These are phyloP conservation scores for Triplophysa siluroides DNA, from an alignment of 2,113 vertebrate species.

Conservation along the genomic window DNA sequence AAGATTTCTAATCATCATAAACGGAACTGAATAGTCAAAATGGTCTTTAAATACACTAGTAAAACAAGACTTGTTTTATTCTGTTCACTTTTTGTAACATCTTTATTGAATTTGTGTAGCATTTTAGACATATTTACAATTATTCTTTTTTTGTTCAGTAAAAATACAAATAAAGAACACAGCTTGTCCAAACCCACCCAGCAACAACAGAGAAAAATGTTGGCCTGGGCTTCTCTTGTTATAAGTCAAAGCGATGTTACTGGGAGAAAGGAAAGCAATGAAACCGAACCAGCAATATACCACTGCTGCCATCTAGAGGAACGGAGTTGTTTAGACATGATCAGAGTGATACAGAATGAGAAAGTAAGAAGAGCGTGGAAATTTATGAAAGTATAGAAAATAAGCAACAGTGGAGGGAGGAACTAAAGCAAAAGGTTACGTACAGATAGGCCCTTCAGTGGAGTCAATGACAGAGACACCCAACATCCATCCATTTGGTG, in stretches of 20 bases:
- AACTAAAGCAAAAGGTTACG: neutral
- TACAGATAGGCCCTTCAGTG: neutral
- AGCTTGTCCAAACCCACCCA: constrained; percentile 66
- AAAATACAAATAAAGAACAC: constrained; percentile 83
- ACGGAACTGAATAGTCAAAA: no score
- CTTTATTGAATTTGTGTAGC: constrained; percentile 78
- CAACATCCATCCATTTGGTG: neutral
- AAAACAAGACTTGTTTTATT: constrained; percentile 29
- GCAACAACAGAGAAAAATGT: constrained; percentile 56
- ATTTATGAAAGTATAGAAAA: neutral
- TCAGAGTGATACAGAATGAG: neutral
- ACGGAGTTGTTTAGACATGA: constrained; percentile 14
- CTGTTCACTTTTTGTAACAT: constrained; percentile 71
- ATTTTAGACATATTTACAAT: constrained; percentile 81
- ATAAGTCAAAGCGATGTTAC: constrained; percentile 51
- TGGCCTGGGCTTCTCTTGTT: constrained; percentile 52
- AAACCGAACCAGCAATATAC: constrained; percentile 30
- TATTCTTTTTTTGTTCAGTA: constrained; percentile 67
- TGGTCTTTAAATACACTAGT: no score
- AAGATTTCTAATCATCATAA: neutral
- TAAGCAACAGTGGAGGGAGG: neutral
- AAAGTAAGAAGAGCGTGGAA: neutral
- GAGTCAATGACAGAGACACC: neutral
- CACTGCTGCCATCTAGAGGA: constrained; percentile 44
- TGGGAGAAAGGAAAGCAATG: neutral